phyloP scores from a whole-genome alignment of 2,113 vertebrate species.

The Marmota monax region DNA sequence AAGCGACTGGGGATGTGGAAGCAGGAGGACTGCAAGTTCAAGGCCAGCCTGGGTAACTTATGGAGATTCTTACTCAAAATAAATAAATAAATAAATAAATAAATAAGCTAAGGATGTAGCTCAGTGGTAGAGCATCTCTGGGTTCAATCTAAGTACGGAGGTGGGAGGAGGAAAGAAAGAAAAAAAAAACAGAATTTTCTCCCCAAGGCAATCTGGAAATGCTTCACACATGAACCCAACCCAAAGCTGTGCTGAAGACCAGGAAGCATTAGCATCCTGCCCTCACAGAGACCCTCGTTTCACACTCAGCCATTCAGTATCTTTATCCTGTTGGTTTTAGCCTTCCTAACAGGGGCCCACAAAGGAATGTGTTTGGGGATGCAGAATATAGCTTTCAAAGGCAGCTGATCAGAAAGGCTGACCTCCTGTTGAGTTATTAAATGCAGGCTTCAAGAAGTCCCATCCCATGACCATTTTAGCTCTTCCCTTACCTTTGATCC shows the following conservation, averaged over 20 bases:
- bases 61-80: no score
- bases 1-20: no score
- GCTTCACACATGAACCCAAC: slow-evolving; percentile 7
- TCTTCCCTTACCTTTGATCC: slow-evolving; percentile 43
- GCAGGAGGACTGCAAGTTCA: no score
- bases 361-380: background rate
- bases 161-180: no score
- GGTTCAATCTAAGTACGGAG: no score
- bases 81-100: no score
- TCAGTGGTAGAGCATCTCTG: no score
- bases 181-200: background rate
- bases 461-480: background rate
- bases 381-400: slow-evolving; percentile 13
- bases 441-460: slow-evolving; percentile 1
- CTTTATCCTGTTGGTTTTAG: slow-evolving; percentile 6
- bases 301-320: background rate
- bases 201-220: slow-evolving; percentile 30
- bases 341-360: background rate
- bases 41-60: no score
- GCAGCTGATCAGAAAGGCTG: background rate
- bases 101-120: no score
- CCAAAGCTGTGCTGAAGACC: background rate
- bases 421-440: slow-evolving; percentile 39
- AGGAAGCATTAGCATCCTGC: background rate
- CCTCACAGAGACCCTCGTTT: background rate